A percentile compares a stretch with the other conserved stretches of the same genome.
These are phyloP conservation scores for Notolabrus celidotus DNA, from an alignment of 2,797 vertebrate genomes.

Conservation along the genomic window DNA sequence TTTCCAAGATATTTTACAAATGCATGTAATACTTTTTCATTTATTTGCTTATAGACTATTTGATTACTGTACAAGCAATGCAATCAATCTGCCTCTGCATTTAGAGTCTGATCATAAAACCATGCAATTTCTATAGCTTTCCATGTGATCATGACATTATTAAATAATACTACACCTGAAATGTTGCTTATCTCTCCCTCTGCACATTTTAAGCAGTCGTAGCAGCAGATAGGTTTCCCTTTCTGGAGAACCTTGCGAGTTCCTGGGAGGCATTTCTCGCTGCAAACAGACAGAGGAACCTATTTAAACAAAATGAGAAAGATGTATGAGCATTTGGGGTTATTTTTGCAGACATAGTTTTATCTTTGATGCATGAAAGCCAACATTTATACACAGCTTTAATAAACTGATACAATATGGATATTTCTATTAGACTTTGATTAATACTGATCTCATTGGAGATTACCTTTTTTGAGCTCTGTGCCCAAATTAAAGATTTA, in stretches of 20 bases:
- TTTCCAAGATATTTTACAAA: no score
- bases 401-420: no score
- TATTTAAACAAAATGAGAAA: conserved; percentile 21
- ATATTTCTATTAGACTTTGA: no score
- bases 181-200: conserved; percentile 79
- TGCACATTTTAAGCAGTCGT: conserved; percentile 80
- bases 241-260: conserved; percentile 77
- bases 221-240: conserved; percentile 80
- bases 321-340: no score
- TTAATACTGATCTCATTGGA: not conserved
- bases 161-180: conserved; percentile 64
- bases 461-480: conserved; percentile 62
- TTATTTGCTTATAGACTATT: no score
- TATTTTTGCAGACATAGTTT: no score
- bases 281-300: conserved; percentile 80
- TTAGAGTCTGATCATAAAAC: not conserved
- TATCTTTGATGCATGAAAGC: not conserved
- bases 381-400: not conserved
- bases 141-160: not conserved
- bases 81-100: not conserved
- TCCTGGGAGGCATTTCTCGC: conserved; percentile 71
- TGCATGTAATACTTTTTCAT: no score
- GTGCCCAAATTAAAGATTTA: conserved; percentile 69
- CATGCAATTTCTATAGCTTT: not conserved
- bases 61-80: no score